Base-by-base conservation (phyloP, 1,140 invertebrate genomes). In the Aphelenchoides avenae region DNA sequence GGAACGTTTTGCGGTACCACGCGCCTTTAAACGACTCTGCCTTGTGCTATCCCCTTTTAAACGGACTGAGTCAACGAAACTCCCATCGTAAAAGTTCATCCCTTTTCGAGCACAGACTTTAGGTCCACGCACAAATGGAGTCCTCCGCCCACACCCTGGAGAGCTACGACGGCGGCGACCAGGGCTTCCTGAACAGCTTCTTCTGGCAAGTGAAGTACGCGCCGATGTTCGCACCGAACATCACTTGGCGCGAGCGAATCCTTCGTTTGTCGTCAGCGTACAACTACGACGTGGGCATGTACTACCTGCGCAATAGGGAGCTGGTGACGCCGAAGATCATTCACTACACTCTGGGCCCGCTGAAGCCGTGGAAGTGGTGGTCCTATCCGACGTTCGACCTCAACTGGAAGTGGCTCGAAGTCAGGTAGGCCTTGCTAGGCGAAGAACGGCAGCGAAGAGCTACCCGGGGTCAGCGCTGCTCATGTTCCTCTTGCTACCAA, bases 281-380 rank as follows among this genome's bases (percentile, higher is more conserved):
- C 41, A 69, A 69, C 41, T 69, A 54, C 43, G 67, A 69, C 26
- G 57, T 69, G 34, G 67, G 67, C 33, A 62, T 69, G 56, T 69
- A 69, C 49, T 69, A 69, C 31, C 42, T 69, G 49, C 61, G 61
- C 31, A 54, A 62, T 34, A 11, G 48, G 7, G 36, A 43, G 33
- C 44, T 69, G 5, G 41, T 66, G 2, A 22, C 60, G 7, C 67
- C 67, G 11, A 62, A 57, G 31, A 62, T 69, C 36, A 61, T 70
- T 31, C 67, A 69, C 37, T 69, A 54, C 40, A 69, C 67, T 2
- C 24, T 69, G 20, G 67, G 64, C 15, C 57, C 52, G 1, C 27
- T 71, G 15, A 68, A 68, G 34, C 66, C 66, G 24, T 68, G 66
- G 66, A 15, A 43, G 22, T 68, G 66, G 66, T 68, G 54, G 58